Evolutionary conservation across 2,797 vertebrate species (phyloP).

Genomic region (Micropoecilia bifurca): DNA sequence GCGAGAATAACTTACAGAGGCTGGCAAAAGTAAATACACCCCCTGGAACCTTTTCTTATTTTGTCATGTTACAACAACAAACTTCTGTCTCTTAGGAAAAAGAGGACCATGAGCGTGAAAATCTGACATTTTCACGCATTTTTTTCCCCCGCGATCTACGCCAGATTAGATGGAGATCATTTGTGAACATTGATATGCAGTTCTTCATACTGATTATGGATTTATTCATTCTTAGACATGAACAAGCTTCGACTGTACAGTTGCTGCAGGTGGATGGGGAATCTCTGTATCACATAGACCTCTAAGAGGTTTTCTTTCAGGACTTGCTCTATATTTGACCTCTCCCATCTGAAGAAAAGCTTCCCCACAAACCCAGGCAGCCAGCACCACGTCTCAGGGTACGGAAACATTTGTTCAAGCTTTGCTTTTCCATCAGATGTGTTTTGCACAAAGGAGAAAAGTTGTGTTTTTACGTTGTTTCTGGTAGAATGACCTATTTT

Average conservation of each 20-base stretch:
- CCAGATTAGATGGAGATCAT: neutral
- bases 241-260: neutral
- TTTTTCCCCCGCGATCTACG: neutral
- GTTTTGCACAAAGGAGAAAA: neutral
- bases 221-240: neutral
- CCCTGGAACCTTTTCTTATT: neutral
- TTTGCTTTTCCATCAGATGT: neutral
- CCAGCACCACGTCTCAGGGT: neutral
- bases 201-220: neutral
- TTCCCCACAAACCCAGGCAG: neutral
- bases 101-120: neutral
- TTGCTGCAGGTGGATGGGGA: neutral
- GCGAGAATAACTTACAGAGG: constrained; percentile 5
- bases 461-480: neutral
- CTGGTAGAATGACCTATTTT: neutral
- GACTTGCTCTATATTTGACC: neutral
- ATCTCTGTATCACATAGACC: neutral
- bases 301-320: neutral
- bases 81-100: neutral
- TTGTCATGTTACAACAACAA: neutral
- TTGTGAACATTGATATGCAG: neutral
- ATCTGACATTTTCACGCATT: neutral
- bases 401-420: neutral
- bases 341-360: neutral
- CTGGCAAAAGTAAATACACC: neutral